Base-by-base conservation (phyloP, 2,797 vertebrate species). In the Melanotaenia trifasciata region DNA sequence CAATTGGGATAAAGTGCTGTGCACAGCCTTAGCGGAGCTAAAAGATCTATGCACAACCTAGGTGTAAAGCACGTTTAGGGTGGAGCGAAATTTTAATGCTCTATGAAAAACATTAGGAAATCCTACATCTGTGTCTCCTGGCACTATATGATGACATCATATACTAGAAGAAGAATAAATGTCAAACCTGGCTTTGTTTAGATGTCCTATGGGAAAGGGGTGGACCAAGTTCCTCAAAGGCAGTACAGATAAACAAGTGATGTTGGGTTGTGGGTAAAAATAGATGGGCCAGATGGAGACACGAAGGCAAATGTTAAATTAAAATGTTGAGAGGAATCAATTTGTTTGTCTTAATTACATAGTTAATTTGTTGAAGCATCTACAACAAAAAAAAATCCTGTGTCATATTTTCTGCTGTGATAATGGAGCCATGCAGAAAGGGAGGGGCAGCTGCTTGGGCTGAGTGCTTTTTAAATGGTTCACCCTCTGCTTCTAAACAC, bases 331-430 rank as follows among this genome's bases (percentile, higher is more conserved):
- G 28, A 56, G n/a, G 79, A 87, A 84, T 90, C 83, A 79, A 89
- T 90, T 87, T 92, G 87, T 92, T 91, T 91, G 81, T 82, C 83
- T 87, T 92, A 93, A 94, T 93, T 89, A 92, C 87, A 89, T 84
- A 86, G 87, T 87, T 89, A 89, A 94, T 94, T 92, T 89, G 85
- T 89, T 81, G 81, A 86, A 87, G 79, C 83, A 78, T 89, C 83
- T 78, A 86, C 82, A 89, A 84, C 26, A 65, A 81, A 90, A 30
- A 26, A 71, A 90, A 84, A 85, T 89, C 80, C 84, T 18, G 68
- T 81, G 79, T 86, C 88, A 89, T 84, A 89, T 87, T 85, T 85
- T 83, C 84, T 74, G 79, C 81, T 78, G 84, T 78, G 87, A 87
- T 87, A 86, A 91, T 85, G 74, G 74, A 82, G 78, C 74, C 4